phyloP scores from a whole-genome alignment of 2,888 invertebrate species.

The Odontocolon sp. region DNA sequence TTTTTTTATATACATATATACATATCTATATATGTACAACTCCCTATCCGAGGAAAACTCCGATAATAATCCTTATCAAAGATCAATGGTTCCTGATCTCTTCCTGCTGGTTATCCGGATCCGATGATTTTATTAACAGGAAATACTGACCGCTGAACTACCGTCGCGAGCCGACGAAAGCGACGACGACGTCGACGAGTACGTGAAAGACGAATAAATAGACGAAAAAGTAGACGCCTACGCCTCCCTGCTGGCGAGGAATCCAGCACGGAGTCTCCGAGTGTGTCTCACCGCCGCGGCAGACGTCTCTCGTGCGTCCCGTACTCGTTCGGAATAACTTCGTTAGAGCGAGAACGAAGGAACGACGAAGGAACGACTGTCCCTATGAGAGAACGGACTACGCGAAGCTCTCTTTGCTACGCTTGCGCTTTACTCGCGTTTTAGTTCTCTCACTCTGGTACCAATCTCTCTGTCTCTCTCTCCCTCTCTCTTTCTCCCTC shows the following conservation, averaged over 20 bases:
- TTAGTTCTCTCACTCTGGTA: not conserved
- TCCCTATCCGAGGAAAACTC: no score
- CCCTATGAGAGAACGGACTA: slow-evolving; percentile 70
- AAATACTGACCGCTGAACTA: slow-evolving; percentile 55
- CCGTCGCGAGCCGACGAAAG: slow-evolving; percentile 36
- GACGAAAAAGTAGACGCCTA: slow-evolving; percentile 24
- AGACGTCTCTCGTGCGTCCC: slow-evolving; percentile 63
- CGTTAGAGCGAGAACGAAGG: slow-evolving; percentile 76
- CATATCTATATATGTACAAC: no score
- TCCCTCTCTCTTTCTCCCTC: slow-evolving; percentile 12
- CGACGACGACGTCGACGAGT: slow-evolving; percentile 13
- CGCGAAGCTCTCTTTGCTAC: slow-evolving; percentile 65
- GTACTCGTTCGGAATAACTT: slow-evolving; percentile 73
- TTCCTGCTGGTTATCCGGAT: not conserved
- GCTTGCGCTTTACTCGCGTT: slow-evolving; percentile 61
- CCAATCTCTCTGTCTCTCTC: no score
- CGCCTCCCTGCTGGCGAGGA: slow-evolving; percentile 44
- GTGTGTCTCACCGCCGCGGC: slow-evolving; percentile 52
- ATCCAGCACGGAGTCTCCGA: slow-evolving; percentile 52
- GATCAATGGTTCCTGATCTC: not conserved
- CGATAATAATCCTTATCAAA: no score
- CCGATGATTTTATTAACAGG: slow-evolving; percentile 8
- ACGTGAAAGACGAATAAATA: slow-evolving; percentile 18
- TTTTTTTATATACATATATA: no score
- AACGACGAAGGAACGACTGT: slow-evolving; percentile 77